Evolutionary conservation across 2,888 invertebrate genomes (phyloP).

Genomic region (Syrphus vitripennis): DNA sequence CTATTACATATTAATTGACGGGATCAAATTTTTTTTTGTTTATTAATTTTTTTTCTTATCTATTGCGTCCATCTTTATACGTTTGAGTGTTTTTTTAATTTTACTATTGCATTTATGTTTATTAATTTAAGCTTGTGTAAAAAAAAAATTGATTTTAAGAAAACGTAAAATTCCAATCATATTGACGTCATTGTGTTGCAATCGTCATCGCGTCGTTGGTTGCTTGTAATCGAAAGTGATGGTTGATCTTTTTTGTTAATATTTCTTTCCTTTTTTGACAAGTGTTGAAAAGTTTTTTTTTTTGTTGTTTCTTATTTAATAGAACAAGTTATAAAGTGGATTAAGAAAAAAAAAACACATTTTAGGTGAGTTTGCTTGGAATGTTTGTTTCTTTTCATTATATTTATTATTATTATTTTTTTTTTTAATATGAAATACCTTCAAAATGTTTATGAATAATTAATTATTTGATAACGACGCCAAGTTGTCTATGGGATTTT

Average conservation of each 20-base stretch:
- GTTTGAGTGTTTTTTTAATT: neutral
- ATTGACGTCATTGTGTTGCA: conserved; percentile 56
- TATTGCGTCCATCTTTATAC: conserved; percentile 10
- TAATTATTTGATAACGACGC: conserved; percentile 14
- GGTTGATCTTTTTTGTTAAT: conserved; percentile 1
- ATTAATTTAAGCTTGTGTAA: conserved; percentile 18
- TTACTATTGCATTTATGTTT: conserved; percentile 37
- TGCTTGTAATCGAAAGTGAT: conserved; percentile 55
- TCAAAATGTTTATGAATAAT: conserved; percentile 4
- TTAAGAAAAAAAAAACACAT: neutral
- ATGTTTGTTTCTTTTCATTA: conserved; percentile 16
- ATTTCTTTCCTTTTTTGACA: conserved; percentile 6
- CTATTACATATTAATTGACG: neutral
- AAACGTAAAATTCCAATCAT: conserved; percentile 54
- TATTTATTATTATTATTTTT: neutral
- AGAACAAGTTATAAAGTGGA: conserved; percentile 21
- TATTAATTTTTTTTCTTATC: conserved; percentile 47
- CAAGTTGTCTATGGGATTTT: conserved; percentile 15
- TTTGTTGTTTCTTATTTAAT: neutral
- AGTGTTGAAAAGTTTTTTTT: neutral
- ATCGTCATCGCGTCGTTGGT: conserved; percentile 9
- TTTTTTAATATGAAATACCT: neutral
- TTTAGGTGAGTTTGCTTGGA: conserved; percentile 21
- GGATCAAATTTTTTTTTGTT: conserved; percentile 12
- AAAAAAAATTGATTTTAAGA: neutral